These are phyloP conservation scores for Drosophila silvestris DNA, from an alignment of 2,888 invertebrate species.

Conservation along the genomic window DNA sequence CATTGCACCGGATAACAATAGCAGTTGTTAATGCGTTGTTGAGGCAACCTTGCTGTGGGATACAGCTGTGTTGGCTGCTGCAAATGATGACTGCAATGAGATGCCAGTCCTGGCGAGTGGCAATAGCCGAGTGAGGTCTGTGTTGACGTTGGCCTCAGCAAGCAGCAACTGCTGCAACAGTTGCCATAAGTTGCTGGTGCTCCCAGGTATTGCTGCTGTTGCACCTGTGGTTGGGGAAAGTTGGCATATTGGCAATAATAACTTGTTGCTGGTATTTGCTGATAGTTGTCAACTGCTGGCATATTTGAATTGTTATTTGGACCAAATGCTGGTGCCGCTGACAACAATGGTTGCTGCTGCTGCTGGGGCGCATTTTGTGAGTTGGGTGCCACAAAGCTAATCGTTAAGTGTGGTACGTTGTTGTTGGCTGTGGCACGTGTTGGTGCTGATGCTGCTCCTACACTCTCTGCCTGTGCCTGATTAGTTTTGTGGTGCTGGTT, in stretches of 20 bases:
- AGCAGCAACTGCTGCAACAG: slow-evolving; percentile 36
- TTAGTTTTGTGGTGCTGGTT: neutral
- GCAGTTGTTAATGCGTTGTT: slow-evolving; percentile 3
- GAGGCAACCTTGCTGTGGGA: slow-evolving; percentile 6
- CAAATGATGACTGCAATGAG: slow-evolving; percentile 19
- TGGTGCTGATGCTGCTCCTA: neutral
- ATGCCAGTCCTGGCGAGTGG: neutral
- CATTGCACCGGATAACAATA: slow-evolving; percentile 24
- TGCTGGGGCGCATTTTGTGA: neutral
- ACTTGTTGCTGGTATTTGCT: slow-evolving; percentile 4
- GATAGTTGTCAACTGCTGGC: slow-evolving; percentile 17
- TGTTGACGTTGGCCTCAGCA: slow-evolving; percentile 24
- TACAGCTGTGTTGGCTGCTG: slow-evolving; percentile 18
- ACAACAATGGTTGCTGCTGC: slow-evolving; percentile 9
- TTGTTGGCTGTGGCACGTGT: neutral
- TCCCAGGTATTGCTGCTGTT: neutral
- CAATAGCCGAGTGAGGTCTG: slow-evolving; percentile 8
- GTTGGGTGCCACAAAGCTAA: slow-evolving; percentile 45
- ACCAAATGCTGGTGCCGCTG: slow-evolving; percentile 26
- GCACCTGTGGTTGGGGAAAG: slow-evolving; percentile 1
- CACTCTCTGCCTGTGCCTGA: neutral
- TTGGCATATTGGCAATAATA: slow-evolving; percentile 6
- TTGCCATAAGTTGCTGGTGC: slow-evolving; percentile 27
- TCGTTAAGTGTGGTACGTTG: slow-evolving; percentile 41
- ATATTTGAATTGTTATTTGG: slow-evolving; percentile 1